phyloP scores from a whole-genome alignment of 2,113 vertebrate genomes.

The Phalacrocorax aristotelis region DNA sequence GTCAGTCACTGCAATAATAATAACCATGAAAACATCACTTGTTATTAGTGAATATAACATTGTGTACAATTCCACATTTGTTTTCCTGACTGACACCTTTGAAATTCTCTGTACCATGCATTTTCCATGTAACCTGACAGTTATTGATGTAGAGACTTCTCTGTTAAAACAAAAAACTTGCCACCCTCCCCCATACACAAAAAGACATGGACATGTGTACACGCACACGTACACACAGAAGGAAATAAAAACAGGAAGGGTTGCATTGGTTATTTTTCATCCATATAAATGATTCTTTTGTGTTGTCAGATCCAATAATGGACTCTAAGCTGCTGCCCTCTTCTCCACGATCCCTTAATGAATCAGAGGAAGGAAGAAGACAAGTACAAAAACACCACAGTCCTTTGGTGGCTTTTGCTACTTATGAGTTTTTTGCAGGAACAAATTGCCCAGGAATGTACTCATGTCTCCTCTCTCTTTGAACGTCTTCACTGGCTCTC shows the following conservation, averaged over 20 bases:
- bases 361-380: background rate
- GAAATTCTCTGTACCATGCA: background rate
- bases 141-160: background rate
- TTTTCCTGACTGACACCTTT: background rate
- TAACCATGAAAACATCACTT: background rate
- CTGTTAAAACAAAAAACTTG: background rate
- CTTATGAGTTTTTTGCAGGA: background rate
- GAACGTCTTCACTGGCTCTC: background rate
- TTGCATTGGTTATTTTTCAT: background rate
- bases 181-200: background rate
- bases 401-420: background rate
- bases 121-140: background rate
- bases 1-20: background rate
- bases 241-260: background rate
- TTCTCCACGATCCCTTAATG: background rate
- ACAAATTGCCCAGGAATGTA: background rate
- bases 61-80: background rate
- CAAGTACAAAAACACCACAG: background rate
- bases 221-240: background rate
- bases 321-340: background rate
- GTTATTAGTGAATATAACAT: background rate
- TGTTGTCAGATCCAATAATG: background rate
- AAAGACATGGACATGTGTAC: fast-evolving
- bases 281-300: background rate
- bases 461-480: background rate